Evolutionary conservation across 2,888 invertebrate species (phyloP).

Genomic region (Tanypteryx hageni): DNA sequence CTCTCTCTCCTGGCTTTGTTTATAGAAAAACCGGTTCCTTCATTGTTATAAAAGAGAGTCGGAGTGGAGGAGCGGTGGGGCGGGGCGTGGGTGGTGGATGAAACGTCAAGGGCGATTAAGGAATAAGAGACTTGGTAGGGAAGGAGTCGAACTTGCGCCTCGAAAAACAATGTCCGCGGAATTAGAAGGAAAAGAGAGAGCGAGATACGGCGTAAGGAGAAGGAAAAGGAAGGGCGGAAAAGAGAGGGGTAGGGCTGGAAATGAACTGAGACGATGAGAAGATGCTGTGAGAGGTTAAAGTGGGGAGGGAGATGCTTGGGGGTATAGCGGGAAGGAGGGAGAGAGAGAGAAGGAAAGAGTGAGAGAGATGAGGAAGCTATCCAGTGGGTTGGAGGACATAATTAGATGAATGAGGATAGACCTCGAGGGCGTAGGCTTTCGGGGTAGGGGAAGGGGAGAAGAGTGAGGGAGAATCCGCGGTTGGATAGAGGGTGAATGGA

Average conservation of each 20-base stretch:
- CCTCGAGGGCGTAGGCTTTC: constrained; percentile 14
- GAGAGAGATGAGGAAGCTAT: neutral
- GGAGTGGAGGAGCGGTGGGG: neutral
- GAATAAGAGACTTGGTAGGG: neutral
- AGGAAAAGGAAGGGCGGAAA: neutral
- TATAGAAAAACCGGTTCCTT: constrained; percentile 35
- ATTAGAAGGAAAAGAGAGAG: neutral
- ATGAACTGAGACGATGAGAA: constrained; percentile 55
- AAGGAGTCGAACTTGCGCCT: neutral
- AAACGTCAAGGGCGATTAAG: neutral
- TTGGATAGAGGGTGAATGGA: neutral
- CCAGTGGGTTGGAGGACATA: neutral
- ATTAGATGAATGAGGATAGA: constrained; percentile 61
- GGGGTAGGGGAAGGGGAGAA: neutral
- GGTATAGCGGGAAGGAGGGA: neutral
- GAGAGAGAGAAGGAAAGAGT: neutral
- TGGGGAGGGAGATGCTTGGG: neutral
- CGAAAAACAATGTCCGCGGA: neutral
- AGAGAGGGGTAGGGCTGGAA: neutral
- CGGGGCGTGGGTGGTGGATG: neutral
- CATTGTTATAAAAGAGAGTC: constrained; percentile 6
- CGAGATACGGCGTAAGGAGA: neutral
- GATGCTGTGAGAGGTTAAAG: neutral
- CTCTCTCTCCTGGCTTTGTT: constrained; percentile 4
- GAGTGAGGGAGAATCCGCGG: neutral